Base-by-base conservation (phyloP, 2,888 invertebrate genomes). In the Melanotus villosus region DNA sequence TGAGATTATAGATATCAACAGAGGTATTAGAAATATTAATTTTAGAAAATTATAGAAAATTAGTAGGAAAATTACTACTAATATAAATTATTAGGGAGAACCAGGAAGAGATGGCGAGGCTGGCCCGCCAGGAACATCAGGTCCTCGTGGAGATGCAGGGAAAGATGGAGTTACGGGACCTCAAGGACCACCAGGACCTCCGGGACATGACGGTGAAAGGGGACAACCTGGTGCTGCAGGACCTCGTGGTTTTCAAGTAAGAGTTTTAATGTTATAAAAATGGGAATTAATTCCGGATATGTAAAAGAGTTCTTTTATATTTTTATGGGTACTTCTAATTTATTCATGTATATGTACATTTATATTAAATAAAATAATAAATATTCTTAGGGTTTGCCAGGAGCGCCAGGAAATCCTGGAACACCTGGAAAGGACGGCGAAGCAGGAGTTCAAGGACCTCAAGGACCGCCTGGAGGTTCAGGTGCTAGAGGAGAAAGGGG, bases 351-450 rank as follows among this genome's bases (percentile, higher is more conserved):
- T n/a, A n/a, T n/a, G n/a, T n/a, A n/a, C n/a, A n/a, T n/a, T n/a
- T n/a, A n/a, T n/a, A n/a, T n/a, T n/a, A n/a, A n/a, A n/a, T n/a
- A n/a, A n/a, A n/a, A n/a, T n/a, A n/a, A n/a, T n/a, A n/a, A n/a
- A n/a, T 16, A 32, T 10, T 16, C 50, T 57, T 67, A 84, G 83
- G 84, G 84, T 38, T 87, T 93, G 79, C 93, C 94, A 14, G 94
- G 94, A 69, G 82, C 89, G 34, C 88, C 91, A 30, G 94, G 94
- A 0, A 89, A 88, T 79, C 89, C 92, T 1, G 95, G 95, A 0
- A 81, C 88, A 5, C 88, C 92, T 0, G 94, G 94, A n/a, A 94
- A 94, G 84, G 93, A 95, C 81, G 95, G 95, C 1, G 92, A 92
- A 79, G 84, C 89, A 1, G 94, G 94, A 0, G 80, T 90, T 9